Conservation (phyloP, 2,888 invertebrate genomes). For the Slavum lentiscoides region DNA sequence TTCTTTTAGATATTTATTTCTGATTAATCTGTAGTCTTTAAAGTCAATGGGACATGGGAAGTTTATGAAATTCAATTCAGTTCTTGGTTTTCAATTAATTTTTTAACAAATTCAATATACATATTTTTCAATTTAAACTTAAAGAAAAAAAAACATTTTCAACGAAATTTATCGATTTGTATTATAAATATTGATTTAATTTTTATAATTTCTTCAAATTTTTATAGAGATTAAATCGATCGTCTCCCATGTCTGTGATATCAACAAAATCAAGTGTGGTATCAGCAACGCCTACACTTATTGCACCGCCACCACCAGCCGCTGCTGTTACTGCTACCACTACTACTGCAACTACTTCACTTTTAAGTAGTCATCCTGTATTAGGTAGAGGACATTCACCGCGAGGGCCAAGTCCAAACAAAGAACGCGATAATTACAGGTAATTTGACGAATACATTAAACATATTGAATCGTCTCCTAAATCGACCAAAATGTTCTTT, state of each 20-base stretch:
- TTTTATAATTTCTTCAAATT: conserved; percentile 3
- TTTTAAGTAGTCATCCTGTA: conserved; percentile 61
- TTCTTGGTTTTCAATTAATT: neutral
- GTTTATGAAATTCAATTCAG: neutral
- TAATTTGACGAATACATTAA: conserved; percentile 59
- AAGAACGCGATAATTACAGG: conserved; percentile 87
- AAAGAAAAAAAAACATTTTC: neutral
- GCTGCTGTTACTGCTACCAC: conserved; percentile 61
- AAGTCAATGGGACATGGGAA: neutral
- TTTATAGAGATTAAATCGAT: conserved; percentile 39
- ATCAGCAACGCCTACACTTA: conserved; percentile 36
- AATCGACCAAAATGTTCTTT: conserved; percentile 56
- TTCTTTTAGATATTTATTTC: neutral
- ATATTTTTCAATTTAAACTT: neutral
- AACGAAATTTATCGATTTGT: neutral
- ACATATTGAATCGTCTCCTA: neutral
- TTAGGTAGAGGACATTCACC: conserved; percentile 70
- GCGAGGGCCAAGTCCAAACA: conserved; percentile 74
- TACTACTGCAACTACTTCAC: conserved; percentile 61
- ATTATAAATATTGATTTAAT: neutral
- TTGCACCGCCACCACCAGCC: conserved; percentile 52
- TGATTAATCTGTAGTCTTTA: neutral
- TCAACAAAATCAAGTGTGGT: conserved; percentile 52
- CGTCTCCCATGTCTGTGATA: conserved; percentile 54
- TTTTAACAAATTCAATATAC: neutral